A percentile compares a stretch with the other conserved stretches of the same genome.
Evolutionary conservation across 2,797 vertebrate genomes (phyloP).

Genomic region (Squalus acanthias): DNA sequence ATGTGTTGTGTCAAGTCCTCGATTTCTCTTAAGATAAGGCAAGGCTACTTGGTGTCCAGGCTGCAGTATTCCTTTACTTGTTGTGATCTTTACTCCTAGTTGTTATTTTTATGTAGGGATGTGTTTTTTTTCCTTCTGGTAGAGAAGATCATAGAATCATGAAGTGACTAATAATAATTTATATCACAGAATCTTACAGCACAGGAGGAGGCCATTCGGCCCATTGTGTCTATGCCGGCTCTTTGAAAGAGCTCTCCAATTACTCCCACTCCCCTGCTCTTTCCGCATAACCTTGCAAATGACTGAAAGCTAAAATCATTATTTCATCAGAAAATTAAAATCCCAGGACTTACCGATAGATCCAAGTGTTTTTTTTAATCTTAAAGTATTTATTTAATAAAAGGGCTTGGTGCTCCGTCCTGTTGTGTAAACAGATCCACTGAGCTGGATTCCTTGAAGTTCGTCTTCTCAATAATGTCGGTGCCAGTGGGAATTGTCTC

Average conservation of each 20-base stretch:
- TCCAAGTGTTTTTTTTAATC: too few species aligned
- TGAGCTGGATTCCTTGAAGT: neutral
- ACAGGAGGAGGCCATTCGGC: neutral
- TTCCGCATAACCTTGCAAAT: too few species aligned
- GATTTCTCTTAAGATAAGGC: too few species aligned
- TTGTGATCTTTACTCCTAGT: neutral
- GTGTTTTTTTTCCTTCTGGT: neutral
- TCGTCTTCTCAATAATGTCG: neutral
- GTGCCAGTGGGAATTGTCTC: neutral
- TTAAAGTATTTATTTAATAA: neutral
- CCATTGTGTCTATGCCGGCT: neutral
- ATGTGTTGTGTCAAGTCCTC: too few species aligned
- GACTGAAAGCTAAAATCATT: neutral
- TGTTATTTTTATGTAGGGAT: too few species aligned
- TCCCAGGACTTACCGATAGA: too few species aligned
- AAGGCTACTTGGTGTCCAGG: neutral
- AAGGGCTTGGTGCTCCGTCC: neutral
- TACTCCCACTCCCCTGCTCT: too few species aligned
- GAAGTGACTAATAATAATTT: neutral
- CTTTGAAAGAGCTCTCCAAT: neutral
- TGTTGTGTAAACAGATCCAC: neutral
- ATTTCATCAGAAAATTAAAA: neutral
- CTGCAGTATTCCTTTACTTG: neutral
- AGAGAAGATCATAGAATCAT: neutral
- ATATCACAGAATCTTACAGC: too few species aligned